Percentiles rank a stretch among this genome's conserved stretches.
Conservation (phyloP, 2,888 invertebrate genomes). For the Drosophila emarginata region DNA sequence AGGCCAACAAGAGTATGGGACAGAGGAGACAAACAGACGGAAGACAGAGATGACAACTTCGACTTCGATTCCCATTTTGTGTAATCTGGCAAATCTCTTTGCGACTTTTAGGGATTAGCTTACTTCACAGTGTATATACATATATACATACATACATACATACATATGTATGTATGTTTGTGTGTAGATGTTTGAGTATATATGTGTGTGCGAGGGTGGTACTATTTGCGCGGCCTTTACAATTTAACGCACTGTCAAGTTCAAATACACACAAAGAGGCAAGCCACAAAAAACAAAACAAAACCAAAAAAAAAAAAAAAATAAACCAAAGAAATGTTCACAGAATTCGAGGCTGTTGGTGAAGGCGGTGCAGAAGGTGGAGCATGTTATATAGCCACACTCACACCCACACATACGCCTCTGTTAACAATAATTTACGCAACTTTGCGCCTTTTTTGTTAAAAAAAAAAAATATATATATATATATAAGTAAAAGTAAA, state of each 20-base stretch:
- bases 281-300: conserved; percentile 43
- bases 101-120: conserved; percentile 71
- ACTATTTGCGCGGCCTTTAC: conserved; percentile 67
- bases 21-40: not conserved
- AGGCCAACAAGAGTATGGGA: conserved; percentile 24
- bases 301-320: conserved; percentile 18
- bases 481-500: conserved; percentile 18
- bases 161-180: conserved; percentile 21
- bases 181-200: conserved; percentile 22
- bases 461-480: conserved; percentile 27
- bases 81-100: conserved; percentile 71
- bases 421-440: conserved; percentile 75
- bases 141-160: conserved; percentile 21
- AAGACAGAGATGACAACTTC: conserved; percentile 13
- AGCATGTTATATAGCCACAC: not conserved
- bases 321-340: conserved; percentile 35
- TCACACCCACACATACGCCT: conserved; percentile 64
- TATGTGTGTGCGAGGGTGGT: conserved; percentile 31
- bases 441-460: conserved; percentile 75
- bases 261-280: conserved; percentile 71
- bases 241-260: conserved; percentile 75
- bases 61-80: conserved; percentile 44
- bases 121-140: conserved; percentile 42
- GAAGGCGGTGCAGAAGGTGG: conserved; percentile 15
- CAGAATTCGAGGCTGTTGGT: conserved; percentile 1